Conservation (phyloP, 2,113 vertebrate genomes). For the Mystacornis crossleyi region DNA sequence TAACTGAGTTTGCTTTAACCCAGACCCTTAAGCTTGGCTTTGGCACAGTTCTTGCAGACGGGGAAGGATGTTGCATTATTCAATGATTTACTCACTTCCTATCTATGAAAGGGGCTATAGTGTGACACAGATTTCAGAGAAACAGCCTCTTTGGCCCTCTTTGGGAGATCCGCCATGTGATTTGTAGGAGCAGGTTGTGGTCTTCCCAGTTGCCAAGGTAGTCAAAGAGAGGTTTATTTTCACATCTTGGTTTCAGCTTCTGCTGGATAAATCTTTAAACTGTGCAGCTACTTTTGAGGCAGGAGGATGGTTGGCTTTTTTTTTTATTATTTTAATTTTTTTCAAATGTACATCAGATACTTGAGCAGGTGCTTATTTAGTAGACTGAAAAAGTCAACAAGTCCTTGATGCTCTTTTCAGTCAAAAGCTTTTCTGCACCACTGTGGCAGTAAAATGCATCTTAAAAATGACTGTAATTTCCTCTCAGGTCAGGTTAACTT, state of each 20-base stretch:
- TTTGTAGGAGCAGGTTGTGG: neutral
- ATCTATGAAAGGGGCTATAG: neutral
- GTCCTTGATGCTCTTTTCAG: neutral
- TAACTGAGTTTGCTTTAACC: neutral
- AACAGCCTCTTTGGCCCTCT: neutral
- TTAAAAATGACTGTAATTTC: neutral
- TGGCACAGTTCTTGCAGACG: neutral
- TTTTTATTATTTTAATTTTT: neutral
- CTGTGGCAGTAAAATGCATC: neutral
- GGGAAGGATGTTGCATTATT: conserved; percentile 2
- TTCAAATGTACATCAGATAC: neutral
- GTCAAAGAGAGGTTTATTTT: neutral
- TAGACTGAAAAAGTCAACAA: conserved; percentile 8
- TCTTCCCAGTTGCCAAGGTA: neutral
- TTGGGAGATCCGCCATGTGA: neutral
- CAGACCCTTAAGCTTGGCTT: neutral
- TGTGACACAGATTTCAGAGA: neutral
- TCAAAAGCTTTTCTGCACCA: neutral
- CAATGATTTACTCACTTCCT: conserved; percentile 16
- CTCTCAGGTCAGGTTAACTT: neutral
- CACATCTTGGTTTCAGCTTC: neutral
- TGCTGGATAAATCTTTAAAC: neutral
- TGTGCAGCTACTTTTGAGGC: neutral
- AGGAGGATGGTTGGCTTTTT: neutral
- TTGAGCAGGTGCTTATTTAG: neutral